Conservation (phyloP, 2,797 vertebrate species). For the Notoglanidium macrostoma region DNA sequence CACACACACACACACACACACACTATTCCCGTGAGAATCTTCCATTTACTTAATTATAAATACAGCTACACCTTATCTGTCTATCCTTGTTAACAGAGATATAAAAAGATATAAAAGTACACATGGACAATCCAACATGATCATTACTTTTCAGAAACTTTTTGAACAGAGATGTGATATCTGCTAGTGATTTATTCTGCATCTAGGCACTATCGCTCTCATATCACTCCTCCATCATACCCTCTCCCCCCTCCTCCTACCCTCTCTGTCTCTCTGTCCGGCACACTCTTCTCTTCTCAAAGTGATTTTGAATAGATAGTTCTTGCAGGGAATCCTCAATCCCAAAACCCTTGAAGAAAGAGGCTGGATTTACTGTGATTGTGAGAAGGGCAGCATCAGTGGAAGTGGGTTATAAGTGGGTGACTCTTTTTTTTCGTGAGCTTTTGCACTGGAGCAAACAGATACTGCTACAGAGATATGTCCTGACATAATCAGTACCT, state of each 20-base stretch:
- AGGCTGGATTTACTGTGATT: constrained; percentile 41
- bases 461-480: not conserved
- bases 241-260: not conserved
- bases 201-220: not conserved
- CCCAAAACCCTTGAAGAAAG: constrained; percentile 50
- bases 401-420: constrained; percentile 23
- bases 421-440: not conserved
- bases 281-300: constrained; percentile 13
- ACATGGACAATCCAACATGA: not conserved
- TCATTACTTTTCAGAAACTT: not conserved
- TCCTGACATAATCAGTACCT: not conserved
- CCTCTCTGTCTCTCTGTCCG: constrained; percentile 14
- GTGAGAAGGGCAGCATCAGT: not conserved
- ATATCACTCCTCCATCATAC: not conserved
- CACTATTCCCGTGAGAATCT: not conserved
- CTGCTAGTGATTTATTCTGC: constrained; percentile 74
- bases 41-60: not conserved
- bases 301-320: constrained; percentile 39
- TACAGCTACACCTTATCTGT: not conserved
- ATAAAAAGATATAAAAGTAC: not conserved
- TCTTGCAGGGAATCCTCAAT: constrained; percentile 43
- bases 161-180: constrained; percentile 28
- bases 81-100: not conserved
- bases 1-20: not conserved
- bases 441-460: constrained; percentile 3